Conservation (phyloP, 2,797 vertebrate species). For the Holocentrus rufus region DNA sequence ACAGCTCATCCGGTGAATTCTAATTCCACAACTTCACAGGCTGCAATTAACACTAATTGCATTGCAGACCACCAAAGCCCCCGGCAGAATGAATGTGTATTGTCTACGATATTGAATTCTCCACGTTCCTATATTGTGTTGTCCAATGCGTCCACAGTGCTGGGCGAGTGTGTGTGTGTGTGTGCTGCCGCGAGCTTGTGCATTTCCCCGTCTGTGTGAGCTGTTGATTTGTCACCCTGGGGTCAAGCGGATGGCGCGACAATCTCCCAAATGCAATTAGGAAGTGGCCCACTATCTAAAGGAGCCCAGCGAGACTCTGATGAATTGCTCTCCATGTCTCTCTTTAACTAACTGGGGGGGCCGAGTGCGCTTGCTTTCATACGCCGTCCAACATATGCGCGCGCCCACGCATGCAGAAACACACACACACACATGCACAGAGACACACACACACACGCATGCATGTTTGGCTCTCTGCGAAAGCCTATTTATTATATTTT, state of each 20-base stretch:
- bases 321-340: slow-evolving; percentile 62
- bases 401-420: slow-evolving; percentile 20
- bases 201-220: slow-evolving; percentile 27
- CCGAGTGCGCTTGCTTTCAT: slow-evolving; percentile 25
- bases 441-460: background rate
- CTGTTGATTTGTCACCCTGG: slow-evolving; percentile 65
- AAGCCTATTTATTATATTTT: slow-evolving; percentile 17
- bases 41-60: slow-evolving; percentile 78
- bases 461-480: slow-evolving; percentile 3
- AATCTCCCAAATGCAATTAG: slow-evolving; percentile 78
- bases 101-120: slow-evolving; percentile 72
- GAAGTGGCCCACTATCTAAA: slow-evolving; percentile 63
- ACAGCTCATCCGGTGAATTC: slow-evolving; percentile 69
- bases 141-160: slow-evolving; percentile 43
- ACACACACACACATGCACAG: slow-evolving; percentile 12
- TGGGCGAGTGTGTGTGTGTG: slow-evolving; percentile 39
- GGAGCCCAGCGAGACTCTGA: slow-evolving; percentile 56
- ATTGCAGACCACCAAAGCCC: slow-evolving; percentile 58
- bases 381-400: slow-evolving; percentile 2
- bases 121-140: slow-evolving; percentile 49
- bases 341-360: slow-evolving; percentile 53
- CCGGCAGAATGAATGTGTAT: slow-evolving; percentile 66
- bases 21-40: slow-evolving; percentile 69
- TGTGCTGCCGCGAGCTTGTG: slow-evolving; percentile 8
- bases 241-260: slow-evolving; percentile 71